Conservation (phyloP, 2,113 vertebrate genomes). For the Dipodomys spectabilis region DNA sequence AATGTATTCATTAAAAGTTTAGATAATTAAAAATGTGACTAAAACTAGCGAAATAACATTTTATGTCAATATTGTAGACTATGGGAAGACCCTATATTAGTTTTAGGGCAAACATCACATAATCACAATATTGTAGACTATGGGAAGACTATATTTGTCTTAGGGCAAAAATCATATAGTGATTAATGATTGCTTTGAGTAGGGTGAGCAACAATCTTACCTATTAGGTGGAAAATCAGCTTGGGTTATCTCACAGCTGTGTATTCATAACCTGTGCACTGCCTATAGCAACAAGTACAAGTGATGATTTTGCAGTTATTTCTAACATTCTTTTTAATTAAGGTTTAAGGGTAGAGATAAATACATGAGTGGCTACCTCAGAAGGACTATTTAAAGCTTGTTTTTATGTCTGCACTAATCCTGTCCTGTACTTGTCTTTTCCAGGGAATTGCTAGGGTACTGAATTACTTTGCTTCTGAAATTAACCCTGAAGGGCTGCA, state of each 20-base stretch:
- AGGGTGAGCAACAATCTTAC: not conserved
- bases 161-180: not conserved
- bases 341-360: slow-evolving; percentile 70
- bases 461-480: slow-evolving; percentile 76
- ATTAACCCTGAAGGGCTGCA: slow-evolving; percentile 77
- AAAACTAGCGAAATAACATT: not conserved
- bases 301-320: slow-evolving; percentile 57
- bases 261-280: not conserved
- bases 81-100: not conserved
- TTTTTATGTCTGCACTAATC: slow-evolving; percentile 78
- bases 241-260: not conserved
- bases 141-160: not conserved
- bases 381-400: slow-evolving; percentile 65
- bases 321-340: slow-evolving; percentile 74
- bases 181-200: not conserved
- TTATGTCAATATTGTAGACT: not conserved
- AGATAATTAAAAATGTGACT: not conserved
- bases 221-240: not conserved
- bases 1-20: not conserved
- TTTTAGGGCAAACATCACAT: not conserved
- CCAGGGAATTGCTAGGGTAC: slow-evolving; percentile 59
- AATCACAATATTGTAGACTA: not conserved
- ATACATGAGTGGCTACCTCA: slow-evolving; percentile 65
- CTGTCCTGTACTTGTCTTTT: slow-evolving; percentile 68
- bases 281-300: slow-evolving; percentile 5